phyloP scores from a whole-genome alignment of 2,888 invertebrate genomes.

The Gari tellinella region DNA sequence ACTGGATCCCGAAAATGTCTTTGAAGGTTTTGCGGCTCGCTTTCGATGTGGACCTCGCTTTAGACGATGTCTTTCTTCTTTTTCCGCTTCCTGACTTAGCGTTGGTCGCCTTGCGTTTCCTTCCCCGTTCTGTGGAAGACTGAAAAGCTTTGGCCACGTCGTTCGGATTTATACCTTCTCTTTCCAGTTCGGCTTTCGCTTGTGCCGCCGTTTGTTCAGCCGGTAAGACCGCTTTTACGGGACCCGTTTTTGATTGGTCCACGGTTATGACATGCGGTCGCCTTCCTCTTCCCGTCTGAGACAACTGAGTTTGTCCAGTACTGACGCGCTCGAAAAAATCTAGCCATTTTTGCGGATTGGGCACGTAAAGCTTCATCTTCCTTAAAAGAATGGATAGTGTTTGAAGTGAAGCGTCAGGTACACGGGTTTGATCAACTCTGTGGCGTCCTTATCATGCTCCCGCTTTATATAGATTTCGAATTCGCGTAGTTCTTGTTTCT shows the following conservation, averaged over 20 bases:
- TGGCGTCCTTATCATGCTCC: conserved; percentile 6
- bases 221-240: conserved; percentile 27
- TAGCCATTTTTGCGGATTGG: conserved; percentile 56
- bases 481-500: conserved; percentile 15
- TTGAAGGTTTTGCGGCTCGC: conserved; percentile 10
- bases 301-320: conserved; percentile 23
- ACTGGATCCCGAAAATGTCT: too few relatives aligned
- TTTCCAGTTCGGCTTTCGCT: conserved; percentile 35
- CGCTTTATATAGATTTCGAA: conserved; percentile 52
- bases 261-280: conserved; percentile 23
- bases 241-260: conserved; percentile 11
- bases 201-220: conserved; percentile 28
- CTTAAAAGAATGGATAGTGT: conserved; percentile 33
- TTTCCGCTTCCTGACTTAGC: too few relatives aligned
- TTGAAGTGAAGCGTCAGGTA: conserved; percentile 46
- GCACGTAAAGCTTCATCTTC: conserved; percentile 51
- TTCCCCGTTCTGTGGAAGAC: conserved; percentile 6
- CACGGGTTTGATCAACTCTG: conserved; percentile 32
- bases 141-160: conserved; percentile 15
- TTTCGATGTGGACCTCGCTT: too few relatives aligned
- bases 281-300: conserved; percentile 36
- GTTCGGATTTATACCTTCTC: conserved; percentile 36
- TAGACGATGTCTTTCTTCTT: too few relatives aligned
- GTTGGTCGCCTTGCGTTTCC: conserved; percentile 4
- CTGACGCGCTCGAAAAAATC: conserved; percentile 39